A percentile compares a stretch with the other conserved stretches of the same genome.
phyloP scores from a whole-genome alignment of 2,797 vertebrate species.

The Diplodus puntazzo region DNA sequence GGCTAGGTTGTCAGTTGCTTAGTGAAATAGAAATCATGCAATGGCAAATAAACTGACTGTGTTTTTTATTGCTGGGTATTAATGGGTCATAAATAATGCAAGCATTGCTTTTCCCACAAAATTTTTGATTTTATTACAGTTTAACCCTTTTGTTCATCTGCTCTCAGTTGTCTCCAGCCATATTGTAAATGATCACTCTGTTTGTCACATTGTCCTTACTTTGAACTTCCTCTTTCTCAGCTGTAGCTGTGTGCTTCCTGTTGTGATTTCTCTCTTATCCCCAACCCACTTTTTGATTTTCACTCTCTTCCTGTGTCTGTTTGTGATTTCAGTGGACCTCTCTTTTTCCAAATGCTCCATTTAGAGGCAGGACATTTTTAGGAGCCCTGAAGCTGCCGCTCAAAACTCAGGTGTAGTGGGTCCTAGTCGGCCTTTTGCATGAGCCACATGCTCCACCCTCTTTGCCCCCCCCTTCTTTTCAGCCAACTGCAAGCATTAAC shows the following conservation, averaged over 20 bases:
- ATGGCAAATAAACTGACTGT: background rate
- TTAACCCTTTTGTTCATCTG: background rate
- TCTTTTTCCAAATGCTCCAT: conserved; percentile 92
- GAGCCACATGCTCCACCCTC: conserved; percentile 78
- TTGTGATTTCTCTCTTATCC: conserved; percentile 55
- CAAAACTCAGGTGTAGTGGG: conserved; percentile 91
- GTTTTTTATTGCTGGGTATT: background rate
- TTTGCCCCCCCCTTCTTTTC: conserved; percentile 28
- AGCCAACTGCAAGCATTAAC: conserved; percentile 66
- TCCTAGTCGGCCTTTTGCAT: conserved; percentile 92
- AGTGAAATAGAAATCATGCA: background rate
- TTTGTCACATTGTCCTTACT: conserved; percentile 64
- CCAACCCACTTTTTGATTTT: conserved; percentile 41
- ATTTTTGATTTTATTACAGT: background rate
- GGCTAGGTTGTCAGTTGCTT: background rate
- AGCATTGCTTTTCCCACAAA: conserved; percentile 1
- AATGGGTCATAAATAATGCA: conserved; percentile 1
- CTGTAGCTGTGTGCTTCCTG: conserved; percentile 57
- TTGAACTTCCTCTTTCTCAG: conserved; percentile 64
- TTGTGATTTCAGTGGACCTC: conserved; percentile 97
- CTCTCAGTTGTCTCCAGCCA: conserved; percentile 32
- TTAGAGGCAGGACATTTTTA: conserved; percentile 93
- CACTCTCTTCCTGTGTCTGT: conserved; percentile 77
- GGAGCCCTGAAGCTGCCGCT: conserved; percentile 92
- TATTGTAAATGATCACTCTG: conserved; percentile 48